Evolutionary conservation across 2,113 vertebrate genomes (phyloP).

Genomic region (Hoplias malabaricus): DNA sequence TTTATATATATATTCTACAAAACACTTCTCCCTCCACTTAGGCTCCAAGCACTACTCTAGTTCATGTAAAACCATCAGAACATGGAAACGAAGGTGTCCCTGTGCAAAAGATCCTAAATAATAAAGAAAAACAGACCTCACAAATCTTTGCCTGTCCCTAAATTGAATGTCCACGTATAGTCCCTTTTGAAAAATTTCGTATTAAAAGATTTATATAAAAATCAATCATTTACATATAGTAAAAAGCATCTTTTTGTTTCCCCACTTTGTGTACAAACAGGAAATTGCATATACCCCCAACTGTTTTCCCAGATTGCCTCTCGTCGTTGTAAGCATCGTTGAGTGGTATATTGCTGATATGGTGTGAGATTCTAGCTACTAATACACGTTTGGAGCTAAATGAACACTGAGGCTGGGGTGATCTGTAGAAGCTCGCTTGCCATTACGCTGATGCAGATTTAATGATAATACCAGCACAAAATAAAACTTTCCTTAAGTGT

Average conservation of each 20-base stretch:
- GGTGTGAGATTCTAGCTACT: conserved; percentile 65
- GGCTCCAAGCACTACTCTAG: conserved; percentile 93
- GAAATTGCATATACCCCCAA: conserved; percentile 82
- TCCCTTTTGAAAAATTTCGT: conserved; percentile 69
- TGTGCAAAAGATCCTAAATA: conserved; percentile 79
- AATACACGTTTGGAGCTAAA: conserved; percentile 65
- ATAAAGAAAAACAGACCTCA: conserved; percentile 71
- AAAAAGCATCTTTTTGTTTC: conserved; percentile 74
- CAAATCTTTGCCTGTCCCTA: conserved; percentile 65
- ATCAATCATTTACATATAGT: conserved; percentile 82
- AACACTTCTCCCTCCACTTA: conserved; percentile 85
- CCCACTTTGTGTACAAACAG: conserved; percentile 77
- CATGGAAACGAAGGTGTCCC: conserved; percentile 93
- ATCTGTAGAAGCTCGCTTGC: conserved; percentile 61
- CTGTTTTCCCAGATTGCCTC: conserved; percentile 73
- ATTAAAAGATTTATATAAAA: conserved; percentile 85
- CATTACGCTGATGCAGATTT: conserved; percentile 62
- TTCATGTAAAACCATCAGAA: conserved; percentile 98
- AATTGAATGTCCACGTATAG: conserved; percentile 71
- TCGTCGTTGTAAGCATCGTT: conserved; percentile 69
- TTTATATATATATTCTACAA: conserved; percentile 99
- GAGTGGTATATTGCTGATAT: conserved; percentile 74
- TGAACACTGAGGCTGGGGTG: conserved; percentile 62
- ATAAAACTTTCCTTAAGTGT: conserved; percentile 26
- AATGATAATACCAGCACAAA: conserved; percentile 63